A percentile compares a stretch with the other conserved stretches of the same genome.
phyloP scores from a whole-genome alignment of 2,888 invertebrate species.

The Noctua pronuba region DNA sequence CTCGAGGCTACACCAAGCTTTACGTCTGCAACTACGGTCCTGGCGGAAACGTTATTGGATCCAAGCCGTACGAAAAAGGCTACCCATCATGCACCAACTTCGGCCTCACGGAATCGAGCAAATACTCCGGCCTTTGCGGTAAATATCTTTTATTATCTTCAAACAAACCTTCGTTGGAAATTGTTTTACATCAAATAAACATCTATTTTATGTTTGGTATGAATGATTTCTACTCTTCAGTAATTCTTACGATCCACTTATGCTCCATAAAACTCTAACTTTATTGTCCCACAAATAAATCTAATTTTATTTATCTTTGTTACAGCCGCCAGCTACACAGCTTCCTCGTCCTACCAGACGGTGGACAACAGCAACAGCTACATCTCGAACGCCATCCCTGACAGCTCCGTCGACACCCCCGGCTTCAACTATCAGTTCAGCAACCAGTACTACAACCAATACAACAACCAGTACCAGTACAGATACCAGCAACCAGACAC shows the following conservation, averaged over 20 bases:
- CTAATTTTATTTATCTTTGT: slow-evolving; percentile 69
- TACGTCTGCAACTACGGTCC: slow-evolving; percentile 97
- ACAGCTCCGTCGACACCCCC: slow-evolving; percentile 86
- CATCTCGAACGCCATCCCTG: slow-evolving; percentile 90
- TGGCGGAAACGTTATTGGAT: slow-evolving; percentile 94
- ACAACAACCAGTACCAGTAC: slow-evolving; percentile 78
- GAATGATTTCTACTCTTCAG: background rate
- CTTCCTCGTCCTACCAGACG: slow-evolving; percentile 83
- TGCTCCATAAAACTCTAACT: background rate
- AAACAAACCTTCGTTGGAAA: background rate
- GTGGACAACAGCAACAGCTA: slow-evolving; percentile 86
- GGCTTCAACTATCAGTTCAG: slow-evolving; percentile 84
- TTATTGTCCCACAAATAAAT: slow-evolving; percentile 39
- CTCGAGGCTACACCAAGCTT: slow-evolving; percentile 94
- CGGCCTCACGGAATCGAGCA: slow-evolving; percentile 93
- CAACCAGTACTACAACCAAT: slow-evolving; percentile 82
- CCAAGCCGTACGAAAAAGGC: slow-evolving; percentile 94
- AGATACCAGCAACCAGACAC: slow-evolving; percentile 74
- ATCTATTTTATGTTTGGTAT: background rate
- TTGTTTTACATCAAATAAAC: background rate
- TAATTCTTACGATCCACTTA: background rate
- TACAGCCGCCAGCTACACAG: slow-evolving; percentile 84
- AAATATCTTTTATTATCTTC: slow-evolving; percentile 80
- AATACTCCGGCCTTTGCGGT: slow-evolving; percentile 95
- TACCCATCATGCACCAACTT: slow-evolving; percentile 93